phyloP scores from a whole-genome alignment of 1,140 invertebrate species.

The Drosophila nasuta region DNA sequence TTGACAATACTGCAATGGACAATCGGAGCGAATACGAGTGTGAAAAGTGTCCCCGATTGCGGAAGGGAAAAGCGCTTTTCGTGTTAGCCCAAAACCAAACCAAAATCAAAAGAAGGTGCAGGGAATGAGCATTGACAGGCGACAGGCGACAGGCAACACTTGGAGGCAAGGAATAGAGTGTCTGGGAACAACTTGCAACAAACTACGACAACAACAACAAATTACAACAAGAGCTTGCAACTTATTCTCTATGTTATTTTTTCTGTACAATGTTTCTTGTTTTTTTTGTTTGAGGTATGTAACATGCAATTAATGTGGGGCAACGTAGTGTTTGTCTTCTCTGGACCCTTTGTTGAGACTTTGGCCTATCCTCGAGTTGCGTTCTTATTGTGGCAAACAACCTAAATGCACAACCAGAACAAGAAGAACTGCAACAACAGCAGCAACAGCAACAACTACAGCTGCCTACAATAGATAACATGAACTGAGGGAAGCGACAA shows the following conservation, averaged over 20 bases:
- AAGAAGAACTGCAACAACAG: background rate
- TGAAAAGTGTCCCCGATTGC: constrained; percentile 25
- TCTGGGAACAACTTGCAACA: constrained; percentile 7
- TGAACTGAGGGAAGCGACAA: constrained; percentile 16
- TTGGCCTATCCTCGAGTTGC: background rate
- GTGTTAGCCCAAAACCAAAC: constrained; percentile 22
- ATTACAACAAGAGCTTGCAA: constrained; percentile 2
- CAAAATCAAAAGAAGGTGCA: constrained; percentile 26
- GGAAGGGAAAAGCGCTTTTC: constrained; percentile 8
- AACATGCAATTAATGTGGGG: constrained; percentile 44
- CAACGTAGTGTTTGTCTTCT: background rate
- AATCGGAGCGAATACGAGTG: constrained; percentile 12
- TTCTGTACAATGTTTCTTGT: constrained; percentile 6
- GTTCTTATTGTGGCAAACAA: constrained; percentile 6
- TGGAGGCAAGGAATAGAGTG: constrained; percentile 4
- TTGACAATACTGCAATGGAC: constrained; percentile 92
- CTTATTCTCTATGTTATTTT: constrained; percentile 5
- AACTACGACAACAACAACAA: constrained; percentile 1
- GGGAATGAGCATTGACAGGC: constrained; percentile 17
- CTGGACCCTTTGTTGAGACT: background rate
- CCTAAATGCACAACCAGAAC: constrained; percentile 20
- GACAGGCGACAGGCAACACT: background rate
- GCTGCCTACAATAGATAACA: constrained; percentile 26
- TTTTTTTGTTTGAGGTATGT: background rate
- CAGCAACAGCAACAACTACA: constrained; percentile 14